Percentiles rank a stretch among this genome's conserved stretches.
phyloP scores from a whole-genome alignment of 92 coral and sea anemone genomes.

The Phenganax marumi region DNA sequence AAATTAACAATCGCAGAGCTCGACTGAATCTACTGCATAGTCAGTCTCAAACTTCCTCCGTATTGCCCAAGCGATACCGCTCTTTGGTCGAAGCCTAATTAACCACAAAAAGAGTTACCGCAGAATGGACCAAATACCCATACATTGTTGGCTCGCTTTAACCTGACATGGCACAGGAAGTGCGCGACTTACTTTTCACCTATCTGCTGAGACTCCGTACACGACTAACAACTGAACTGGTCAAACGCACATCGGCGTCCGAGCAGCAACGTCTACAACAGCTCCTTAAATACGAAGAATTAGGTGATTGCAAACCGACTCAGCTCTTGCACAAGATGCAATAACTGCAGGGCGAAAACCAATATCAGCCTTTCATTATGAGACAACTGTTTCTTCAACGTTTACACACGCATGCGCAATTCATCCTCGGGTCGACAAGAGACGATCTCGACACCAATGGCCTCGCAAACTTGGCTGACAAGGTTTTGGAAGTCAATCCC shows the following conservation, averaged over 20 bases:
- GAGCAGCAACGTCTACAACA: constrained; percentile 9
- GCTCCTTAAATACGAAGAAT: not conserved
- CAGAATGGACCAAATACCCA: constrained; percentile 5
- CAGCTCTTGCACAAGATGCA: constrained; percentile 17
- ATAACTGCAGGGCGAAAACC: not conserved
- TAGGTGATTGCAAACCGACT: constrained; percentile 27
- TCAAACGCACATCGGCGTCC: too few species aligned
- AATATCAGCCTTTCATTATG: too few species aligned
- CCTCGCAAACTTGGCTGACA: not conserved
- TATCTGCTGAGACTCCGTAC: not conserved
- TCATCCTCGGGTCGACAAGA: too few species aligned
- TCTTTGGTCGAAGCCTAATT: constrained; percentile 41
- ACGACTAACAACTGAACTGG: not conserved
- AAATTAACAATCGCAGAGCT: too few species aligned
- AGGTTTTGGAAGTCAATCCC: constrained; percentile 2
- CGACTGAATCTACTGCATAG: too few species aligned
- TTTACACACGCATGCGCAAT: not conserved
- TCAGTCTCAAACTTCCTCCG: too few species aligned
- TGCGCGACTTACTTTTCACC: constrained; percentile 4
- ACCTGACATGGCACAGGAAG: constrained; percentile 31
- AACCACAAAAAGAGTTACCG: not conserved
- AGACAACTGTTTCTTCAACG: constrained; percentile 13
- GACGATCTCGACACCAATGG: not conserved
- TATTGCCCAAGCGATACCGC: too few species aligned
- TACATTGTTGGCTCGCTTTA: constrained; percentile 20